Base-by-base conservation (phyloP, 2,888 invertebrate species). In the Cheilosia soror region DNA sequence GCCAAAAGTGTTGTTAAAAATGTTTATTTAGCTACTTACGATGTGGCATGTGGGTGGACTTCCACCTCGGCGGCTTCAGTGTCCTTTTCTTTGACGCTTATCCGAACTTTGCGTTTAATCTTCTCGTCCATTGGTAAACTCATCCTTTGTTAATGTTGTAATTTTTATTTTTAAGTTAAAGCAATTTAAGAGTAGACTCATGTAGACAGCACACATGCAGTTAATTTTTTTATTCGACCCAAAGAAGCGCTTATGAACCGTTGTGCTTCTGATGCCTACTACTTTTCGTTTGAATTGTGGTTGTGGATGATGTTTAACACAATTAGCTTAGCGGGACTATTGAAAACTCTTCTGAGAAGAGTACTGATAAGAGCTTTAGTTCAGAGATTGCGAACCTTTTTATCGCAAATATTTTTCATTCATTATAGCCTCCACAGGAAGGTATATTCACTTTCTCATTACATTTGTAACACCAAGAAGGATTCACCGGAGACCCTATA, bases 11-110 rank as follows among this genome's bases (percentile, higher is more conserved):
- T 5, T 31, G 31, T 13, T 49, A 33, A 1, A 49, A 11, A 27
- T 25, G 15, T 47, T 47, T 49, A 15, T 20, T 27, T 5, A 44
- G n/a, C 13, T 29, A 55, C 83, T 84, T 69, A 84, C 83, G 83
- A 84, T 63, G 83, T 84, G 5, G 83, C 73, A 49, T 84, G 83
- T 4, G 20, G 66, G 3, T 66, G 82, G 9, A 13, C 25, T 20
- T 83, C 68, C 5, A 25, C 7, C 6, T 65, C 15, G 11, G 73
- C 47, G 5, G 66, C 63, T 37, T 83, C 83, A 6, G 73, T 15
- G 20, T 83, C 79, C 25, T 75, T 75, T 42, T n/a, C 44, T 9
- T 68, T 75, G 15, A 62, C 68, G 6, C 42, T 13, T 58, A 44
- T 4, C 44, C n/a, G 27, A 33, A 25, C 27, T 11, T 49, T 78